These are phyloP conservation scores for Drosophila dives DNA, from an alignment of 2,888 invertebrate genomes.

Conservation along the genomic window DNA sequence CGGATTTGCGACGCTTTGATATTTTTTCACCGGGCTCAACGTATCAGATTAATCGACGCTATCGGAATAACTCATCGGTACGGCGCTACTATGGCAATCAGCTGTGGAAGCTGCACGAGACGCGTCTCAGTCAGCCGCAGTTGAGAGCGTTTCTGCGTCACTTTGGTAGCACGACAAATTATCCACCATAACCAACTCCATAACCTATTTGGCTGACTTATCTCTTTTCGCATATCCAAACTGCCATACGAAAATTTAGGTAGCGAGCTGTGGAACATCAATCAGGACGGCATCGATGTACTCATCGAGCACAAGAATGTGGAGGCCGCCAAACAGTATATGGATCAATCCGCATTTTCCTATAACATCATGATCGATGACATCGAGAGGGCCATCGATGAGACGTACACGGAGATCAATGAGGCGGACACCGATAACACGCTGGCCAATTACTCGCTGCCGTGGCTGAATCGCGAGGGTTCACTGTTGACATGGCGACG, in stretches of 20 bases:
- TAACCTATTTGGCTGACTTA: too few species aligned
- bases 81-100: slow-evolving; percentile 87
- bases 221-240: neutral
- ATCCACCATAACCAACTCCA: neutral
- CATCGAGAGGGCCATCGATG: slow-evolving; percentile 90
- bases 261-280: slow-evolving; percentile 84
- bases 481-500: slow-evolving; percentile 89
- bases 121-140: slow-evolving; percentile 53
- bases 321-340: slow-evolving; percentile 87
- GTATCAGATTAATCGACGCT: slow-evolving; percentile 79
- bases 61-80: slow-evolving; percentile 68
- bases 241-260: slow-evolving; percentile 50
- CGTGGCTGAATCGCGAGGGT: slow-evolving; percentile 81
- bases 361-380: slow-evolving; percentile 91
- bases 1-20: slow-evolving; percentile 73
- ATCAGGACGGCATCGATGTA: slow-evolving; percentile 87
- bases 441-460: slow-evolving; percentile 60
- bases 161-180: slow-evolving; percentile 63
- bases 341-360: slow-evolving; percentile 87
- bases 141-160: slow-evolving; percentile 62
- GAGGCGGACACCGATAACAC: slow-evolving; percentile 85
- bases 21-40: slow-evolving; percentile 75
- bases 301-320: slow-evolving; percentile 87
- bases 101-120: slow-evolving; percentile 88
- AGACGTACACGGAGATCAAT: slow-evolving; percentile 87